Evolutionary conservation across 2,113 vertebrate genomes (phyloP).

Genomic region (Ellobius talpinus): DNA sequence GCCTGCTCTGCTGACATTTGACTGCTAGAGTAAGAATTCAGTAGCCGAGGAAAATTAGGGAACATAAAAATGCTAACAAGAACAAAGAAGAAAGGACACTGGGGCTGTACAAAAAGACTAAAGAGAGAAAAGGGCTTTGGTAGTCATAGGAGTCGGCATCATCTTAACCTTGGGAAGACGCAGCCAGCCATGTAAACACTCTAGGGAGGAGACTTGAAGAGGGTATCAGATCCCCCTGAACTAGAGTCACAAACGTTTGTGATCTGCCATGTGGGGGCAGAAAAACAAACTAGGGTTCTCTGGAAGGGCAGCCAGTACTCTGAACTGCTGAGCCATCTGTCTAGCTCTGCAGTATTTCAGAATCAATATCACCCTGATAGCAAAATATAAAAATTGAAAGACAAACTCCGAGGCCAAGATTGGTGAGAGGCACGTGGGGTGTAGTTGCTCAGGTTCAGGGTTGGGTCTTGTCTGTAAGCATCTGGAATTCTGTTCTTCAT

Average conservation of each 20-base stretch:
- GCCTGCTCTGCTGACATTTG: not conserved
- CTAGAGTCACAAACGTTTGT: not conserved
- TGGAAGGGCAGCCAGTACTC: not conserved
- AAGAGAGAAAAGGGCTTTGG: not conserved
- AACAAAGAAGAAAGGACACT: slow-evolving; percentile 19
- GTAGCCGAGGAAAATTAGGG: not conserved
- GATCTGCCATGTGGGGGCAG: not conserved
- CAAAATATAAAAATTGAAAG: slow-evolving; percentile 16
- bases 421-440: not conserved
- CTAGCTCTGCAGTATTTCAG: not conserved
- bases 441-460: not conserved
- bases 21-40: not conserved
- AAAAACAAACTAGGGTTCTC: not conserved
- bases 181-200: no score
- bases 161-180: not conserved
- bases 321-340: not conserved
- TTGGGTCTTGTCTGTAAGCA: not conserved
- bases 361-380: not conserved
- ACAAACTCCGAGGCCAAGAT: not conserved
- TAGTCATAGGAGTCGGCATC: not conserved
- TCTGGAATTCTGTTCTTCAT: not conserved
- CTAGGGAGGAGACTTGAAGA: not conserved
- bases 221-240: not conserved
- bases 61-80: not conserved
- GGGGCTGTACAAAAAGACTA: not conserved